Evolutionary conservation across 2,113 vertebrate genomes (phyloP), one percentile per base, ranked within the genome.

Genomic region (Clupea harengus): DNA sequence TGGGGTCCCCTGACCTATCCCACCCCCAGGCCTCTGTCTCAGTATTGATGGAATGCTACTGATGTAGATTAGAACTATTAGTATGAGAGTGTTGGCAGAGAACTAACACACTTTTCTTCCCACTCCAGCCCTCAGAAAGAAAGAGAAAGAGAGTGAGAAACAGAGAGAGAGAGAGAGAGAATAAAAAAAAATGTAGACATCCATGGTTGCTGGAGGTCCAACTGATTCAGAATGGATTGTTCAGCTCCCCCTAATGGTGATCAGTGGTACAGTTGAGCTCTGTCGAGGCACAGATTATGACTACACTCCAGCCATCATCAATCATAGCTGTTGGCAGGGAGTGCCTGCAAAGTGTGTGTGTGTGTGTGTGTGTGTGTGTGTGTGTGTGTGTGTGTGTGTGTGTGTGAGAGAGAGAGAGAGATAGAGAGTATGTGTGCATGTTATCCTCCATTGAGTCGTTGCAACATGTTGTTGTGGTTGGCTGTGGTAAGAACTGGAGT

Each of bases 381-480:
- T 72, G 64, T 72, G 64, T 72, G 64, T 32, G 28, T 2, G n/a
- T n/a, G 64, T 9, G 25, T 28, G 64, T 11, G 64, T 64, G 25
- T 28, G 10, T 67, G 64, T 25, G 64, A 57, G 67, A 67, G 44
- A 81, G 80, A 67, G 67, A n/a, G 81, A 83, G 8, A 80, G 72
- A 81, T 47, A 86, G 49, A 60, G 39, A 46, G 82, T 45, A 9
- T 78, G 52, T 46, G 39, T 45, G 18, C 22, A 8, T n/a, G 57
- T 8, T 32, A 28, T 72, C 25, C 64, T 72, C 60, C 60, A 64
- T 25, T 64, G 57, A 64, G 60, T n/a, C 25, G 22, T 64, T n/a
- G 60, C 60, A 64, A 22, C 20, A 8, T 64, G 60, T 25, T 72
- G 64, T 13, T 72, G 64, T 72, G 64, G 64, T 28, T 72, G 64